Conservation (phyloP, 2,888 invertebrate genomes). For the Caenorhabditis parvicauda region DNA sequence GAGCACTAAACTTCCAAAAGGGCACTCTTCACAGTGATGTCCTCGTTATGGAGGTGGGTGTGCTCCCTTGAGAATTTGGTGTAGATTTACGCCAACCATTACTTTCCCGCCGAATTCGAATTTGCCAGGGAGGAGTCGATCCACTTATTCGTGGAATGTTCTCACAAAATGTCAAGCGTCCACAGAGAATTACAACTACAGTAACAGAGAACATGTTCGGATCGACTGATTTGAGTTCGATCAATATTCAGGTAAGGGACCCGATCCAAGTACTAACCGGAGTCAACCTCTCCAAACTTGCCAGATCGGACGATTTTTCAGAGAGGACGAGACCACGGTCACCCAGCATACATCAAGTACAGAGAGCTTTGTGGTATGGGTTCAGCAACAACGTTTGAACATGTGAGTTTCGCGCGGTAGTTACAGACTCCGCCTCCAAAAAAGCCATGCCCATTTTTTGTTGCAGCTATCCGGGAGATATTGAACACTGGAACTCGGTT, state of each 20-base stretch:
- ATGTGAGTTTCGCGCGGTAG: constrained; percentile 68
- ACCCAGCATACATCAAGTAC: constrained; percentile 80
- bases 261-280: neutral
- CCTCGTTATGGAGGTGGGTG: constrained; percentile 35
- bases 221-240: constrained; percentile 79
- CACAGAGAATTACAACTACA: constrained; percentile 83
- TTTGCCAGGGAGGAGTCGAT: constrained; percentile 89
- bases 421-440: neutral
- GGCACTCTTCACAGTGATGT: constrained; percentile 79
- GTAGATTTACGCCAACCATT: too few relatives aligned
- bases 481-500: constrained; percentile 46
- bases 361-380: constrained; percentile 81
- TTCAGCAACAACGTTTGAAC: constrained; percentile 71
- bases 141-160: constrained; percentile 72
- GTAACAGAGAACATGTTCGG: constrained; percentile 82
- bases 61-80: too few relatives aligned
- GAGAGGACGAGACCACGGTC: constrained; percentile 85
- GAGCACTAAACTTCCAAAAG: constrained; percentile 82
- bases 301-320: neutral
- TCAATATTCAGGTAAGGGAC: constrained; percentile 76
- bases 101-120: neutral
- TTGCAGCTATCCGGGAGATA: constrained; percentile 51
- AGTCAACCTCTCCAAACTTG: neutral
- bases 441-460: neutral
- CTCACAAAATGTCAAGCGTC: constrained; percentile 45